phyloP scores from a whole-genome alignment of 1,140 invertebrate genomes.

The Sminthurinus signatus region DNA sequence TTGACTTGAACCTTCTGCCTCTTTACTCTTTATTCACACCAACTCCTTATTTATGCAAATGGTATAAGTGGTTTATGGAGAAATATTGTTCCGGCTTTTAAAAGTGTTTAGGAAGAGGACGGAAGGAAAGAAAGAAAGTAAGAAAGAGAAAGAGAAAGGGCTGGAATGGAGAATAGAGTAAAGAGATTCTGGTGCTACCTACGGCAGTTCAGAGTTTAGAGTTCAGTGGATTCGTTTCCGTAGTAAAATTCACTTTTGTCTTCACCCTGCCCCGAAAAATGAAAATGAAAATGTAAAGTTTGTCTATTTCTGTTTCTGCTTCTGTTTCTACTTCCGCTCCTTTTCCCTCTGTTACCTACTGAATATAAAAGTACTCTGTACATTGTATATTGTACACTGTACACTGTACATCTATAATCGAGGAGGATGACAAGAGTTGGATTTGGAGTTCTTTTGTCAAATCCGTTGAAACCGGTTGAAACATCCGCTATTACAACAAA shows the following conservation, averaged over 20 bases:
- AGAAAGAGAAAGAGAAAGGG: neutral
- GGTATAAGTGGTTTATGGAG: constrained; percentile 41
- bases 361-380: no score
- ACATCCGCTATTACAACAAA: constrained; percentile 43
- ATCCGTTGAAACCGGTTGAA: constrained; percentile 40
- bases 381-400: no score
- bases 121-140: neutral
- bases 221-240: no score
- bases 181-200: no score
- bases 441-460: constrained; percentile 33
- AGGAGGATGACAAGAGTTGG: no score
- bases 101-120: neutral
- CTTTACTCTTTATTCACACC: neutral
- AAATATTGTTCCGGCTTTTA: constrained; percentile 39
- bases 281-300: constrained; percentile 32
- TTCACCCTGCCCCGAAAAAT: no score
- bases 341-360: no score
- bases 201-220: no score
- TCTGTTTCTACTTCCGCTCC: neutral
- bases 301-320: neutral
- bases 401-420: no score
- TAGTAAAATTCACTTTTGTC: no score
- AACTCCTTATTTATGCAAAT: constrained; percentile 37
- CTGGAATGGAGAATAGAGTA: constrained; percentile 20
- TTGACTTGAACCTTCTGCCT: neutral